A percentile compares a stretch with the other conserved stretches of the same genome.
These are phyloP conservation scores for Panzeria rudis DNA, from an alignment of 2,888 invertebrate species.

Conservation along the genomic window DNA sequence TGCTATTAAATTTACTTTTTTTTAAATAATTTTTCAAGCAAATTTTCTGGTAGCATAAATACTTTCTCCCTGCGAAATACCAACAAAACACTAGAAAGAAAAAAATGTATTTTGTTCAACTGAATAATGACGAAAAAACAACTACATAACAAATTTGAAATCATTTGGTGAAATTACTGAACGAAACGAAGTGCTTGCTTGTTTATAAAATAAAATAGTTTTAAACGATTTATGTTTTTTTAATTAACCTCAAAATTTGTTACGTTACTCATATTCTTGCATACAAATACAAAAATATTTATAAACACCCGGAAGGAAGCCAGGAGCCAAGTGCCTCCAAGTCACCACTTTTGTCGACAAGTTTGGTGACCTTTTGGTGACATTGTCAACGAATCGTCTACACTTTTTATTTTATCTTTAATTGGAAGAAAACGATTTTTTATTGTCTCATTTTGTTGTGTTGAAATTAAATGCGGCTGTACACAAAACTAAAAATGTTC, in stretches of 20 bases:
- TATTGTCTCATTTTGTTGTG: too few species aligned
- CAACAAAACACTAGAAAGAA: background rate
- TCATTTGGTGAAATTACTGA: constrained; percentile 28
- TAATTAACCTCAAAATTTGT: constrained; percentile 83
- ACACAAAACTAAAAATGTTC: too few species aligned
- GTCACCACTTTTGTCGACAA: too few species aligned
- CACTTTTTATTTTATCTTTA: too few species aligned
- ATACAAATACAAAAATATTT: constrained; percentile 15
- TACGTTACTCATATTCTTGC: constrained; percentile 78
- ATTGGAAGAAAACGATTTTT: too few species aligned
- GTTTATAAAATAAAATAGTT: constrained; percentile 62
- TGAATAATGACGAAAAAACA: background rate
- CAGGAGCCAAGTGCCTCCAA: too few species aligned
- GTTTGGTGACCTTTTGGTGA: too few species aligned
- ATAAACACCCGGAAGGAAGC: background rate
- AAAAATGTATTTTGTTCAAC: constrained; percentile 7
- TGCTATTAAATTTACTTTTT: background rate
- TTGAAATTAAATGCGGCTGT: too few species aligned
- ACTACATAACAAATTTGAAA: constrained; percentile 26
- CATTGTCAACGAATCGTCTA: too few species aligned
- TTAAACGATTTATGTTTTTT: constrained; percentile 82
- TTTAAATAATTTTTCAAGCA: background rate
- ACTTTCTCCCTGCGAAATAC: background rate
- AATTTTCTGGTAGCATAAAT: background rate
- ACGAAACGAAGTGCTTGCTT: constrained; percentile 32